Base-by-base conservation (phyloP, 2,113 vertebrate species). In the Lathamus discolor region DNA sequence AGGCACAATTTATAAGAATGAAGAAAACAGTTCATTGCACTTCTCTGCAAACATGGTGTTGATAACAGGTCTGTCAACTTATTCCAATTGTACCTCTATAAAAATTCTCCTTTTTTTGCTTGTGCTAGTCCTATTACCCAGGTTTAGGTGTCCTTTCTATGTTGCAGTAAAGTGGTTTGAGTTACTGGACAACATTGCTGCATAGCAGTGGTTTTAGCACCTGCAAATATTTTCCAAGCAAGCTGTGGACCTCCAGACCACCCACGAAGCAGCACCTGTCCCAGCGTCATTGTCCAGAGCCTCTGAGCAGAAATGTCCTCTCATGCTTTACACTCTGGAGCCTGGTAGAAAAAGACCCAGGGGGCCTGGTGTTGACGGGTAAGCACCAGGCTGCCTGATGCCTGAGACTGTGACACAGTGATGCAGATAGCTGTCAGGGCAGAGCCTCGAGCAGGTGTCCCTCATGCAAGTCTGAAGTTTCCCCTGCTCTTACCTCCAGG, bases 171-270 rank as follows among this genome's bases (percentile, higher is more conserved):
- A 31, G 57, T 25, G 23, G 11, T 59, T 59, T n/a, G 27, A 63
- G 28, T 59, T 74, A 44, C 20, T 44, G 68, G 31, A 27, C 19
- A 77, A 14, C 4, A 2, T 18, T 48, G 37, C 19, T 63, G 39
- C 28, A 11, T 23, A 9, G 10, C n/a, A 64, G 13, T 1, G 0
- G 4, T 55, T 83, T 72, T 84, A 59, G 43, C 1, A 2, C 8
- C 52, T 77, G n/a, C 22, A 41, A 20, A 23, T 35, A 83, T 35
- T 73, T 86, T n/a, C 39, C n/a, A 41, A 66, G 22, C 17, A 62
- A 64, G 17, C 16, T 44, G 31, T 63, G 35, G 61, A 51, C 16
- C 10, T 92, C 44, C 17, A 70, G 46, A 24, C 41, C 14, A 33
- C 9, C 43, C 17, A 19, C 0, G 0, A 72, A 88, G 51, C 46